Base-by-base conservation (phyloP, 2,797 vertebrate genomes). In the Sarcoramphus papa region DNA sequence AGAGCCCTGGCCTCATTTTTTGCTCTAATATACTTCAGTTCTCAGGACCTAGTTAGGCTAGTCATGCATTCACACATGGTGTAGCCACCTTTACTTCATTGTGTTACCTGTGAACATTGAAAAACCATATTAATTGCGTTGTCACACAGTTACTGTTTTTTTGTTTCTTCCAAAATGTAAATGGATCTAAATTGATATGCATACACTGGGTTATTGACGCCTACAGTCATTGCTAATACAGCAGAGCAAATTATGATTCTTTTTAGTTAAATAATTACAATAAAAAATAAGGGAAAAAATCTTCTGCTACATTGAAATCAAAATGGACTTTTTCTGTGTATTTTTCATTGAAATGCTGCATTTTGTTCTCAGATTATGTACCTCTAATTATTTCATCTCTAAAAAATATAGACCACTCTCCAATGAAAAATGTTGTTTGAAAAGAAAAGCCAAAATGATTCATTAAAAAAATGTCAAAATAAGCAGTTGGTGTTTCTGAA, bases 401-500 rank as follows among this genome's bases (percentile, higher is more conserved):
- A 35, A 83, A 94, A 91, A 88, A 57, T 50, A 50, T 10, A 92
- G 81, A 80, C n/a, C 28, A 62, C 9, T 95, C 11, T 2, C 81
- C 78, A 85, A 43, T 45, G 53, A 70, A 80, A 91, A 93, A 77
- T 17, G 33, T 35, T 83, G 12, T 88, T 92, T 90, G 56, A 94
- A 93, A 90, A 57, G 65, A 85, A 69, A 96, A 94, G 25, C 10
- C 45, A 88, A 95, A 93, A 75, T 91, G 78, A 95, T 90, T 96
- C 94, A 94, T 96, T 94, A 88, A 85, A 89, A 86, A 77, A 85
- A 92, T 63, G 96, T 96, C 96, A 96, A 97, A 97, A 97, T 93
- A 96, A 95, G 68, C 94, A 94, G 89, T 88, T 94, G 91, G 91
- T 80, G 72, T 88, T 85, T 85, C 92, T 88, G 81, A 93, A 96